Conservation (phyloP, 1,140 invertebrate genomes). For the Metaphire vulgaris region DNA sequence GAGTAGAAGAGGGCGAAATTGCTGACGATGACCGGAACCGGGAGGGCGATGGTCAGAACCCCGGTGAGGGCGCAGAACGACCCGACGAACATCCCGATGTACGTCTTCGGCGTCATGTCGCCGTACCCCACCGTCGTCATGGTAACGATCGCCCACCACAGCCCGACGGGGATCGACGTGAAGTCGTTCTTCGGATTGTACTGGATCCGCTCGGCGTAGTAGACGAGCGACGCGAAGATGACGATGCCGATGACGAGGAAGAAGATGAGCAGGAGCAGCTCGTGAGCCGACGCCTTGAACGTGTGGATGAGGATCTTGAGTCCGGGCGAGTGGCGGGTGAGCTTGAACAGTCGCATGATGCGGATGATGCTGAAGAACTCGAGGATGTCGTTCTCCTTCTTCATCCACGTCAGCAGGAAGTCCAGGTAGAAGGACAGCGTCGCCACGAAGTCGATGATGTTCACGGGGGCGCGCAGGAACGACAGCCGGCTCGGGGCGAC, state of each 20-base stretch:
- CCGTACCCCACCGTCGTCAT: conserved; percentile 65
- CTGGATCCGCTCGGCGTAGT: conserved; percentile 96
- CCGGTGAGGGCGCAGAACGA: conserved; percentile 79
- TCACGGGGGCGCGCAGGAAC: conserved; percentile 54
- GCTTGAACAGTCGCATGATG: conserved; percentile 94
- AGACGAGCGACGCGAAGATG: conserved; percentile 97
- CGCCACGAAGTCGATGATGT: conserved; percentile 85
- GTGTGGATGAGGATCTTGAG: conserved; percentile 97
- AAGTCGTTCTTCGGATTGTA: conserved; percentile 93
- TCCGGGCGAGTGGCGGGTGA: conserved; percentile 69
- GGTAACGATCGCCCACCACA: conserved; percentile 57
- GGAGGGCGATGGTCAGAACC: conserved; percentile 81
- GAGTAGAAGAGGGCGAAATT: conserved; percentile 92
- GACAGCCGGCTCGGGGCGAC: conserved; percentile 64
- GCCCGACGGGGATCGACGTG: conserved; percentile 74
- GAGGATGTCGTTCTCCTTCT: conserved; percentile 76
- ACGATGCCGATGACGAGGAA: conserved; percentile 80
- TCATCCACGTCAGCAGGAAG: conserved; percentile 70
- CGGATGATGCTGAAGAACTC: conserved; percentile 99
- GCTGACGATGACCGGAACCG: conserved; percentile 86
- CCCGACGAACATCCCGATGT: conserved; percentile 64
- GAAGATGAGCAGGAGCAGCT: conserved; percentile 84
- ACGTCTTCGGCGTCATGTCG: conserved; percentile 83
- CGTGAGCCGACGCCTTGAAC: conserved; percentile 93
- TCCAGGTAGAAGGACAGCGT: conserved; percentile 95